Percentiles rank a stretch among this genome's conserved stretches.
phyloP scores from a whole-genome alignment of 1,140 invertebrate species.

The Sarcophaga bullata region DNA sequence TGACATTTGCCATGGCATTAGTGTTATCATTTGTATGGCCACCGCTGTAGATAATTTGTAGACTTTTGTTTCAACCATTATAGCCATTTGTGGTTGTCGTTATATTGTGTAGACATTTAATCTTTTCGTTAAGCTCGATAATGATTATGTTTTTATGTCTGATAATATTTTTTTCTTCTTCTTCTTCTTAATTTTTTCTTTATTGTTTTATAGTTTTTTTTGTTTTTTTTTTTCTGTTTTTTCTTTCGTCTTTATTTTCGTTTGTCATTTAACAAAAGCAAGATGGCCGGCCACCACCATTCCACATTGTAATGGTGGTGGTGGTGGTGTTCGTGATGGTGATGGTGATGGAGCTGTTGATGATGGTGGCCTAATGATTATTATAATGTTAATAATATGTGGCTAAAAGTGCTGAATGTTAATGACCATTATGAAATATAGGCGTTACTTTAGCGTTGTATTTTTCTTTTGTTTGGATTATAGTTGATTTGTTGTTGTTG shows the following conservation, averaged over 20 bases:
- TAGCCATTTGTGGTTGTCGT: too few species aligned
- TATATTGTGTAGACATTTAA: neutral
- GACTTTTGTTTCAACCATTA: neutral
- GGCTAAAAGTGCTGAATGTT: neutral
- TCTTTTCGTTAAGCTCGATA: conserved; percentile 10
- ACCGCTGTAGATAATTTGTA: neutral
- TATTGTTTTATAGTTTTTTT: too few species aligned
- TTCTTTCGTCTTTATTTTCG: neutral
- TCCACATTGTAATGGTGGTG: neutral
- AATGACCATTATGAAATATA: conserved; percentile 34
- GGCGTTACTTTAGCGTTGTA: conserved; percentile 19
- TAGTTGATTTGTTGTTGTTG: neutral
- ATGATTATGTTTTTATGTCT: conserved; percentile 1
- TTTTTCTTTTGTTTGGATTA: conserved; percentile 1
- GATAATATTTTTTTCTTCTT: too few species aligned
- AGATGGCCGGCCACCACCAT: conserved; percentile 24
- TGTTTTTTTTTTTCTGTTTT: neutral
- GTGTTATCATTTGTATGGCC: neutral
- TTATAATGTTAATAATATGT: conserved; percentile 9
- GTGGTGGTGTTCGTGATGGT: neutral
- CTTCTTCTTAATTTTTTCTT: too few species aligned
- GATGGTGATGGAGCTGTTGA: neutral
- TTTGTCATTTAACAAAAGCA: conserved; percentile 31
- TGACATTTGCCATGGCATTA: too few species aligned
- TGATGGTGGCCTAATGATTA: neutral